These are phyloP conservation scores for Falco biarmicus DNA, from an alignment of 2,797 vertebrate genomes.

Conservation along the genomic window DNA sequence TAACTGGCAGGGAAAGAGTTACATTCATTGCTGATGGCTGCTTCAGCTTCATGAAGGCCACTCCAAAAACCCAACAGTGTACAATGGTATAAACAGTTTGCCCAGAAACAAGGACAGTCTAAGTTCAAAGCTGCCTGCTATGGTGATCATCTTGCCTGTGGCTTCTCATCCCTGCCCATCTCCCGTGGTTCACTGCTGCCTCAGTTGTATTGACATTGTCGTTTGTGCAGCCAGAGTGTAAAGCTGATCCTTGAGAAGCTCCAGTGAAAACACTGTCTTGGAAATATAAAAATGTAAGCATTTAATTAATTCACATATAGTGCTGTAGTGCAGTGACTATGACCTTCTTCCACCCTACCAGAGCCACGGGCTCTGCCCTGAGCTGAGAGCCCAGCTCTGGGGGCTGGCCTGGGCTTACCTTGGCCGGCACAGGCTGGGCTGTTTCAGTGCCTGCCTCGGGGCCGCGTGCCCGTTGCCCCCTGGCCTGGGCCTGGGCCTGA, in stretches of 20 bases:
- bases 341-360: not conserved
- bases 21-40: not conserved
- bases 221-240: not conserved
- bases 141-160: not conserved
- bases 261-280: not conserved
- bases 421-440: too few relatives aligned
- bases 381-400: not conserved
- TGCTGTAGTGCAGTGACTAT: not conserved
- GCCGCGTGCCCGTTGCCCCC: not conserved
- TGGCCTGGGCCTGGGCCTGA: not conserved
- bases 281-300: not conserved
- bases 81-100: not conserved
- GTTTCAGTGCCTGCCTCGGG: too few relatives aligned
- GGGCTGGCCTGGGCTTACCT: not conserved
- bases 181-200: not conserved
- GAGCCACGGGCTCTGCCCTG: too few relatives aligned
- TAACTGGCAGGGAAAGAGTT: not conserved
- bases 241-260: not conserved
- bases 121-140: not conserved
- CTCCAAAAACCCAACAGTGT: not conserved
- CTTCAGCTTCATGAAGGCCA: not conserved
- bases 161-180: not conserved
- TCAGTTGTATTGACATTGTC: not conserved
- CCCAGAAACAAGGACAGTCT: not conserved
- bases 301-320: not conserved